phyloP scores from a whole-genome alignment of 2,888 invertebrate genomes.

The Ormyrus rosae region DNA sequence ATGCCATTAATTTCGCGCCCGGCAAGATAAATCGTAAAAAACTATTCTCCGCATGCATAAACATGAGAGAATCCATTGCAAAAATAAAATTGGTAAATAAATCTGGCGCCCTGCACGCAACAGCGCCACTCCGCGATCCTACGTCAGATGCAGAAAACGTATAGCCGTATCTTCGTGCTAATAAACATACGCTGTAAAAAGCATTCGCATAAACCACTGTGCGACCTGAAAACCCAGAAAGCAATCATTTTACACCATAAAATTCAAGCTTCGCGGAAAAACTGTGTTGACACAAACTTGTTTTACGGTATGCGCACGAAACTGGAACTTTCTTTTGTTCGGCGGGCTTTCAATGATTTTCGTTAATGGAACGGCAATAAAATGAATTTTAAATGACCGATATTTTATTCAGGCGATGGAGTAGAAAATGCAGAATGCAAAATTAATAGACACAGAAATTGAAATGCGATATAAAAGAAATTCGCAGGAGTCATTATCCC shows the following conservation, averaged over 20 bases:
- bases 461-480: too few relatives aligned
- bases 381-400: too few relatives aligned
- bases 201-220: slow-evolving; percentile 35
- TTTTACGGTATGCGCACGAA: background rate
- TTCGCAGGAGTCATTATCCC: too few relatives aligned
- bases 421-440: too few relatives aligned
- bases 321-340: background rate
- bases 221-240: slow-evolving; percentile 41
- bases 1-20: background rate
- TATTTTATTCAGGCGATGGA: too few relatives aligned
- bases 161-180: slow-evolving; percentile 35
- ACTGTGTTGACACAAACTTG: slow-evolving; percentile 18
- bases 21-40: background rate
- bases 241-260: slow-evolving; percentile 46
- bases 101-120: background rate
- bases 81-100: slow-evolving; percentile 14
- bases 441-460: too few relatives aligned
- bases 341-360: too few relatives aligned
- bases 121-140: slow-evolving; percentile 2
- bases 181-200: slow-evolving; percentile 50
- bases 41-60: background rate
- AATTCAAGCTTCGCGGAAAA: slow-evolving; percentile 22
- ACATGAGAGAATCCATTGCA: background rate
- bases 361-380: too few relatives aligned
- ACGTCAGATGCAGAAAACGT: slow-evolving; percentile 32